Evolutionary conservation across 1,140 invertebrate species (phyloP), one percentile per base, ranked within the genome.

Genomic region (Caerostris extrusa): DNA sequence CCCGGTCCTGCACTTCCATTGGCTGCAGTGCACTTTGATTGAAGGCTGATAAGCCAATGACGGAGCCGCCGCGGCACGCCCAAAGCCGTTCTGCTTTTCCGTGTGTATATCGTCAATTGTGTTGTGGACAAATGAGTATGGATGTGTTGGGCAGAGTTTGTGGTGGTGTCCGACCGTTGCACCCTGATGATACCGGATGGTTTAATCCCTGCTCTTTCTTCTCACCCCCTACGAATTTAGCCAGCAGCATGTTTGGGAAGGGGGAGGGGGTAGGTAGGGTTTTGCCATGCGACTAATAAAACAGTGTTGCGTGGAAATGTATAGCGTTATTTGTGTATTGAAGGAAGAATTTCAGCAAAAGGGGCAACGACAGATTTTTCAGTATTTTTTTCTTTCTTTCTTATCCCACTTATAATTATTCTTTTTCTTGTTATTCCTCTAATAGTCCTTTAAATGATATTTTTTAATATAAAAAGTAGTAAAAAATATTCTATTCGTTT

Each of bases 111-210:
- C 55, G 71, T 60, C 61, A 55, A 86, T 86, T 50, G 71, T 83
- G 67, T 64, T 87, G 64, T 93, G 92, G 85, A 88, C 85, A 93
- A 93, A 93, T 93, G 92, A 93, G 92, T 93, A 93, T 88, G 64
- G 85, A 93, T 93, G 92, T 93, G 83, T 93, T 61, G 85, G 55
- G 64, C 86, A 88, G 86, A 88, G 83, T 93, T 93, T 87, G 83
- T 77, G 92, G 83, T 93, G 92, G 85, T 93, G 92, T 93, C 85
- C 82, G 69, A 93, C 67, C 56, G 83, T 86, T 93, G 92, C 92
- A 88, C 92, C 85, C 85, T 34, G 82, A 92, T 92, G 91, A 92
- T 92, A 92, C 91, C 85, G 92, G 92, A 93, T 93, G 67, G 92
- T 93, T 93, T 93, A 93, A 93, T 93, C 92, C 90, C 92, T 88